Conservation (phyloP, 2,888 invertebrate genomes). For the Uloborus plumipes region DNA sequence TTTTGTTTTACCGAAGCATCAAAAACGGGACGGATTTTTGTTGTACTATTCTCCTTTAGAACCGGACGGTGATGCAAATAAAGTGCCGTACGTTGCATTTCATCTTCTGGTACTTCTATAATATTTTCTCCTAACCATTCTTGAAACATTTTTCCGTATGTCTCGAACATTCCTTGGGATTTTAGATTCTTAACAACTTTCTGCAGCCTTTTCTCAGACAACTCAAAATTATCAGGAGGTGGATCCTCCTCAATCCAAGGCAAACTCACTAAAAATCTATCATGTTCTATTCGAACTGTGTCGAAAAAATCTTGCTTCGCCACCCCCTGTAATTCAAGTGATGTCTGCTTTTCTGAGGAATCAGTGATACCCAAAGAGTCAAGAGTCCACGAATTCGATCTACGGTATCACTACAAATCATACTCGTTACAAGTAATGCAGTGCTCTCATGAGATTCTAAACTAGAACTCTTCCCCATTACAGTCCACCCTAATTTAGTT, state of each 20-base stretch:
- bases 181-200: not conserved
- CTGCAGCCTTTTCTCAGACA: constrained; percentile 8
- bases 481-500: not conserved
- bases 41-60: constrained; percentile 8
- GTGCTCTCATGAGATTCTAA: not conserved
- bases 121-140: constrained; percentile 5
- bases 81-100: not conserved
- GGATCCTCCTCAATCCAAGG: not conserved
- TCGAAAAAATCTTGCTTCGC: not conserved
- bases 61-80: constrained; percentile 12
- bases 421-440: not conserved
- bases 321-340: not conserved
- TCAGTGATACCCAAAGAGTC: not conserved
- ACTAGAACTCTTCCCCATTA: not conserved
- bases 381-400: not conserved
- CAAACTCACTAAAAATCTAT: not conserved
- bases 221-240: constrained; percentile 23
- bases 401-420: not conserved
- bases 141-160: not conserved
- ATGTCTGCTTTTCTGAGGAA: not conserved
- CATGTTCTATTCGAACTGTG: not conserved
- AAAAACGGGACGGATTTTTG: constrained; percentile 16
- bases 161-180: not conserved
- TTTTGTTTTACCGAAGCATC: constrained; percentile 12
- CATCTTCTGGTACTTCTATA: constrained; percentile 13